Evolutionary conservation across 2,888 invertebrate species (phyloP).

Genomic region (Calameuta pallipes): DNA sequence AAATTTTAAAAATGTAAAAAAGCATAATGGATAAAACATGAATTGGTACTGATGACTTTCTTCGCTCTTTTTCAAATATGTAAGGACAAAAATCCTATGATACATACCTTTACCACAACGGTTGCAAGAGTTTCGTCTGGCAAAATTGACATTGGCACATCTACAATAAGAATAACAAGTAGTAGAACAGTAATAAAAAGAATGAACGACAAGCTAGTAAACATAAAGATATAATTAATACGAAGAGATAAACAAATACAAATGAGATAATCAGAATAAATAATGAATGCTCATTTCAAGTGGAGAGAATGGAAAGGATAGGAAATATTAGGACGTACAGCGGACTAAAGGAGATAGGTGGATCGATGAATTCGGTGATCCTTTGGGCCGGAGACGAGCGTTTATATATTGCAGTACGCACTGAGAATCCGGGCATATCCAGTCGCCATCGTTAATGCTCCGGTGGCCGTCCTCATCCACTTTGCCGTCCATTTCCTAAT

Average conservation of each 20-base stretch:
- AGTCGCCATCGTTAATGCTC: constrained; percentile 61
- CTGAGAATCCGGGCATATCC: constrained; percentile 63
- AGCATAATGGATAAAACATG: background rate
- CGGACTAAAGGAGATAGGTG: background rate
- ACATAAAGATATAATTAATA: background rate
- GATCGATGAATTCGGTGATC: background rate
- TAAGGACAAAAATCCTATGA: constrained; percentile 4
- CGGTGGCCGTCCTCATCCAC: constrained; percentile 58
- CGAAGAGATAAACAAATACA: constrained; percentile 18
- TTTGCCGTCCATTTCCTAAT: constrained; percentile 54
- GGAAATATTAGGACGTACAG: background rate
- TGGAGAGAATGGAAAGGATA: background rate
- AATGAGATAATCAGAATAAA: background rate
- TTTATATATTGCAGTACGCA: constrained; percentile 35
- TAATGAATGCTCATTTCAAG: constrained; percentile 4
- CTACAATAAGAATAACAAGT: constrained; percentile 51
- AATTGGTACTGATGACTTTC: background rate
- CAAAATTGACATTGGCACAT: constrained; percentile 96
- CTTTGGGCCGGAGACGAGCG: background rate
- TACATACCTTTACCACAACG: constrained; percentile 83
- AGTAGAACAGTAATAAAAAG: background rate
- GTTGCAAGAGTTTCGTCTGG: constrained; percentile 89
- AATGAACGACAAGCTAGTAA: background rate
- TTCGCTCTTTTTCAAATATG: background rate
- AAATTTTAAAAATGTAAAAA: background rate